Conservation (phyloP, 2,797 vertebrate genomes). For the Leuciscus waleckii region DNA sequence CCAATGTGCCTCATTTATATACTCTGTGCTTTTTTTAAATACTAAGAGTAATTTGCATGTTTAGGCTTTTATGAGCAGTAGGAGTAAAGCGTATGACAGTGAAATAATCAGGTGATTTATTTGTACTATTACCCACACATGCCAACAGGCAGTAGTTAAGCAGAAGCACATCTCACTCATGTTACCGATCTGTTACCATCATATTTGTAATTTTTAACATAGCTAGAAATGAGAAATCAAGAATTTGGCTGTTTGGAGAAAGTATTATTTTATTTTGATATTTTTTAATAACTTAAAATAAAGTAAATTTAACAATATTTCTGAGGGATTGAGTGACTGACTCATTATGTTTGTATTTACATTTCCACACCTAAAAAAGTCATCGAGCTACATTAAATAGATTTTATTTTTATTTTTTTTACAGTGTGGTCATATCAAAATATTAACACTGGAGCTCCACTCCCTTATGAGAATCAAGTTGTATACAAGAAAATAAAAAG, state of each 20-base stretch:
- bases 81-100: slow-evolving; percentile 47
- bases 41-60: slow-evolving; percentile 45
- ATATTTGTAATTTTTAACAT: slow-evolving; percentile 24
- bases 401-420: background rate
- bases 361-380: slow-evolving; percentile 30
- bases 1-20: slow-evolving; percentile 40
- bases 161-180: slow-evolving; percentile 46
- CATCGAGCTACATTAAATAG: background rate
- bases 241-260: slow-evolving; percentile 57
- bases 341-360: slow-evolving; percentile 16
- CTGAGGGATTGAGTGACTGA: slow-evolving; percentile 31
- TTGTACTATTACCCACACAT: slow-evolving; percentile 47
- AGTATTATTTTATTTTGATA: slow-evolving; percentile 65
- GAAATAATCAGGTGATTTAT: slow-evolving; percentile 36
- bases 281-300: slow-evolving; percentile 63
- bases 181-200: slow-evolving; percentile 26
- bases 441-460: slow-evolving; percentile 20
- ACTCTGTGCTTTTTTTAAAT: slow-evolving; percentile 43
- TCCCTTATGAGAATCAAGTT: slow-evolving; percentile 14
- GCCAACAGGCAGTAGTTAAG: slow-evolving; percentile 49
- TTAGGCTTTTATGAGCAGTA: slow-evolving; percentile 54
- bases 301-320: slow-evolving; percentile 46
- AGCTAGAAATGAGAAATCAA: slow-evolving; percentile 36
- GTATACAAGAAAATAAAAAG: slow-evolving; percentile 32
- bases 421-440: slow-evolving; percentile 34